Evolutionary conservation across 1,140 invertebrate genomes (phyloP), one percentile per base, ranked within the genome.

Genomic region (Hycleus cichorii): DNA sequence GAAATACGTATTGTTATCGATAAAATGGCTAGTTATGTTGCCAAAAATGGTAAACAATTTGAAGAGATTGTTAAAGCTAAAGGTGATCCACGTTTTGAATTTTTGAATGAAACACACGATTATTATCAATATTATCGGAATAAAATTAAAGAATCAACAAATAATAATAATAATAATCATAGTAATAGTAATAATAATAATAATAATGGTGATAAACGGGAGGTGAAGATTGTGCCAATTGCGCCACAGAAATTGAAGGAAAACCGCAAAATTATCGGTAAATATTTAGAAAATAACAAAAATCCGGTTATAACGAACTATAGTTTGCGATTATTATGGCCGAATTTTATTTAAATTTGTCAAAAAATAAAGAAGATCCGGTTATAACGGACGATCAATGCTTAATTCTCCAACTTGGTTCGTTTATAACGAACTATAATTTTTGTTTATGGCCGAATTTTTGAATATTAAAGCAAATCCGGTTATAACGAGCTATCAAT

Each of bases 21-120:
- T 72, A 95, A 96, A 77, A 95, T 97, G 85, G 93, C 94, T 2
- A 86, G 86, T 55, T 97, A 97, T 71, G 94, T 97, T 0, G 87
- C 89, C 0, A 94, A 94, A 67, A 97, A 97, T 77, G 95, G 95
- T 0, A 80, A 85, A 47, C 90, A 93, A 64, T 97, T 98, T 74
- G 94, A 97, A 68, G 82, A 84, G 7, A 89, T 92, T 27, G 88
- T 97, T 0, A 86, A 85, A 68, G 85, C 83, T 3, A 95, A 94
- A 75, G 87, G 88, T 10, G 93, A 95, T 73, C 81, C 85, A 0
- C 75, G 93, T 26, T 97, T 94, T 70, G 83, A 82, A 11, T 94
- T 94, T 72, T 72, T 94, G 0, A 81, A 91, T 48, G 74, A 83
- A 0, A 79, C 76, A 0, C 84, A 93, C 71, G 77, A 85, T 45